These are phyloP conservation scores for Cactoblastis cactorum DNA, from an alignment of 2,888 invertebrate genomes.

Conservation along the genomic window DNA sequence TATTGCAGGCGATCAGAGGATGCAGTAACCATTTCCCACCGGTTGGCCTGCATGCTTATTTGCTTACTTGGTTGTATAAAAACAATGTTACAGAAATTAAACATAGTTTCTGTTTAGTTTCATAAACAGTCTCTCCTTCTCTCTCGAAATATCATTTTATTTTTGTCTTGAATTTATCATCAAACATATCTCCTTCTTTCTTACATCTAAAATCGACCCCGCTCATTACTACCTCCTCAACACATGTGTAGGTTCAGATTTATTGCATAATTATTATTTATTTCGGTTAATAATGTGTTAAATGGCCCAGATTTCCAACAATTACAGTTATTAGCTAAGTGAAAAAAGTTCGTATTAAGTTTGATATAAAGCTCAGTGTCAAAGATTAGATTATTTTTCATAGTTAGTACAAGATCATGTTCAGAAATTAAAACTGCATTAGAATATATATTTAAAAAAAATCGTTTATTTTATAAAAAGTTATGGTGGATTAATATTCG, in stretches of 20 bases:
- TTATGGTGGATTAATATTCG: neutral
- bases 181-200: neutral
- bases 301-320: conserved; percentile 1
- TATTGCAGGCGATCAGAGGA: too few relatives aligned
- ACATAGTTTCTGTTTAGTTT: too few relatives aligned
- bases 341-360: conserved; percentile 18
- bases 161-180: too few relatives aligned
- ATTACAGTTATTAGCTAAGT: conserved; percentile 17
- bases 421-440: conserved; percentile 10
- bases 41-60: too few relatives aligned
- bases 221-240: conserved; percentile 43
- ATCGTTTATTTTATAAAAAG: neutral
- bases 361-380: neutral
- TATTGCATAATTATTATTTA: conserved; percentile 36
- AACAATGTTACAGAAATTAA: too few relatives aligned
- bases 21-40: too few relatives aligned
- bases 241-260: conserved; percentile 49
- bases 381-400: neutral
- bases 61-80: too few relatives aligned
- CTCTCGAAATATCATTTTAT: too few relatives aligned
- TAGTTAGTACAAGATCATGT: neutral
- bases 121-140: too few relatives aligned
- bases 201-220: neutral
- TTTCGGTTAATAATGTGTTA: conserved; percentile 18
- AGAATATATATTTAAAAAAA: conserved; percentile 9